A percentile compares a stretch with the other conserved stretches of the same genome.
These are phyloP conservation scores for Helobdella robusta DNA, from an alignment of 2,888 invertebrate species.

Conservation along the genomic window DNA sequence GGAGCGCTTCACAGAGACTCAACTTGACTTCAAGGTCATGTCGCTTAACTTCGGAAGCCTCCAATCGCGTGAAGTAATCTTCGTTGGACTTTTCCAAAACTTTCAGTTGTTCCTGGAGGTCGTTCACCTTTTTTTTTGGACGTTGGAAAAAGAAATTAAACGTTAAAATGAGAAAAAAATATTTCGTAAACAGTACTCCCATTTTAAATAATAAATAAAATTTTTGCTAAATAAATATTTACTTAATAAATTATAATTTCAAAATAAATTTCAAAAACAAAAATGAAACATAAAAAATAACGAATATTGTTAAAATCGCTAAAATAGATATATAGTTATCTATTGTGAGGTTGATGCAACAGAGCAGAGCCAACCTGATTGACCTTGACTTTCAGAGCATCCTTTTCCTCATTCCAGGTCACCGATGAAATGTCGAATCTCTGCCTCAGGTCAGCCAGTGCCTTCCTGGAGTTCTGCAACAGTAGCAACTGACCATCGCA, in stretches of 20 bases:
- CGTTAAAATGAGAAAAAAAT: not conserved
- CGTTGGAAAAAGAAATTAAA: not conserved
- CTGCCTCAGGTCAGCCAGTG: slow-evolving; percentile 33
- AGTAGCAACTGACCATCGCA: slow-evolving; percentile 30
- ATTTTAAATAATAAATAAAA: not conserved
- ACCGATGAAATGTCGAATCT: slow-evolving; percentile 34
- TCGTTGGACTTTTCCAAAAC: slow-evolving; percentile 39
- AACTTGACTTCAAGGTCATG: slow-evolving; percentile 41
- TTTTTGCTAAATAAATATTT: not conserved
- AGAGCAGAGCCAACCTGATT: slow-evolving; percentile 11
- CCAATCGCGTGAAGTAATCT: slow-evolving; percentile 37
- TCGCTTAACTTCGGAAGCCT: slow-evolving; percentile 30
- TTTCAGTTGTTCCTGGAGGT: slow-evolving; percentile 31
- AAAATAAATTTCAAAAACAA: not conserved
- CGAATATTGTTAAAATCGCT: not conserved
- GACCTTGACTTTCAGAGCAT: slow-evolving; percentile 13
- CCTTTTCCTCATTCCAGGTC: slow-evolving; percentile 42
- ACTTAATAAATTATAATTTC: not conserved
- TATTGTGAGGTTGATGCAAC: not conserved
- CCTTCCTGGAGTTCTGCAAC: slow-evolving; percentile 30
- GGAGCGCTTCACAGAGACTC: slow-evolving; percentile 39
- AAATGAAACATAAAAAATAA: not conserved
- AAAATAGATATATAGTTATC: not conserved
- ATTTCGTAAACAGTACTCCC: no score
- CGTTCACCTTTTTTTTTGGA: slow-evolving; percentile 16